Evolutionary conservation across 2,113 vertebrate genomes (phyloP).

Genomic region (Holacanthus passer): DNA sequence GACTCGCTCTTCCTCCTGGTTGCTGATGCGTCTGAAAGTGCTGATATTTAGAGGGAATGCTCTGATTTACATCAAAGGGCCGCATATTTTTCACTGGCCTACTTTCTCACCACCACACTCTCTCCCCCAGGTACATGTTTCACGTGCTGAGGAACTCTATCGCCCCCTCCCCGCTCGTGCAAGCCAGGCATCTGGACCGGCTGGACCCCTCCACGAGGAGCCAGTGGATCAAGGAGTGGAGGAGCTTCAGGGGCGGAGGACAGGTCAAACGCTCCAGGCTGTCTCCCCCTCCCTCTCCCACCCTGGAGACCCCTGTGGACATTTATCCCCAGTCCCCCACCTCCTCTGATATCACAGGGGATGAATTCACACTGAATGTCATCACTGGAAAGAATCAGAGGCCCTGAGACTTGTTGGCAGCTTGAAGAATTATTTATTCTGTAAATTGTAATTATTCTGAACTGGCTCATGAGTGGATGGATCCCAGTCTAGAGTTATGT

Average conservation of each 20-base stretch:
- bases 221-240: slow-evolving; percentile 86
- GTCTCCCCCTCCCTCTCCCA: slow-evolving; percentile 62
- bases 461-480: slow-evolving; percentile 19
- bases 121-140: slow-evolving; percentile 87
- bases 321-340: slow-evolving; percentile 14
- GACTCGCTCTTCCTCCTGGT: slow-evolving; percentile 44
- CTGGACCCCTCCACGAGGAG: slow-evolving; percentile 80
- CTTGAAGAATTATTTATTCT: slow-evolving; percentile 69
- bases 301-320: slow-evolving; percentile 37
- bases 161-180: slow-evolving; percentile 80
- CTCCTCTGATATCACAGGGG: slow-evolving; percentile 24
- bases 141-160: slow-evolving; percentile 88
- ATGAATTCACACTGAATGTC: slow-evolving; percentile 59
- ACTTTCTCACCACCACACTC: slow-evolving; percentile 78
- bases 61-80: slow-evolving; percentile 84
- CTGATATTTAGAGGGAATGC: slow-evolving; percentile 78
- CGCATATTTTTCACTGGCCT: slow-evolving; percentile 82
- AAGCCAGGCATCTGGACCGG: slow-evolving; percentile 88
- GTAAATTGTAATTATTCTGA: slow-evolving; percentile 39
- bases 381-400: slow-evolving; percentile 39
- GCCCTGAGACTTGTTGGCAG: background rate
- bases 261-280: slow-evolving; percentile 53
- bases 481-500: slow-evolving; percentile 18
- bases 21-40: slow-evolving; percentile 66
- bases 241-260: slow-evolving; percentile 65